Percentiles rank a stretch among this genome's conserved stretches.
These are phyloP conservation scores for Mantis religiosa DNA, from an alignment of 2,888 invertebrate species.

Conservation along the genomic window DNA sequence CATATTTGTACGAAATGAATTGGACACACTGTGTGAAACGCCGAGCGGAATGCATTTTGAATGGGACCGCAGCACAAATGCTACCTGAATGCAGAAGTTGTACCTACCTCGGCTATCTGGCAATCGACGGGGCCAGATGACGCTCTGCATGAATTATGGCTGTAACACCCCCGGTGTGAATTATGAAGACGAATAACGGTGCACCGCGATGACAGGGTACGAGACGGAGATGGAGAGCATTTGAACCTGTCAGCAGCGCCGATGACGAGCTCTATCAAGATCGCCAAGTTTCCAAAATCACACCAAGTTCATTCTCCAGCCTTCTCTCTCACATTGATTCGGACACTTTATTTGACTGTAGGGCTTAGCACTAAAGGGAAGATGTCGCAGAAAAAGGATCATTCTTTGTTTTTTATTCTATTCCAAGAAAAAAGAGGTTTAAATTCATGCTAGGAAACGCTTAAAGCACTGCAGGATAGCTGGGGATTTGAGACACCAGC, in stretches of 20 bases:
- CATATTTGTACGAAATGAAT: background rate
- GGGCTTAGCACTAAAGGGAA: background rate
- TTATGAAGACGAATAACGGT: background rate
- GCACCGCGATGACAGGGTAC: background rate
- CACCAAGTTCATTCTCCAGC: background rate
- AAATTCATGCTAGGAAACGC: too few relatives aligned
- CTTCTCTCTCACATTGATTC: background rate
- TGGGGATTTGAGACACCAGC: too few relatives aligned
- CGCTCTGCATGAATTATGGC: background rate
- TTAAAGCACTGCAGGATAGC: too few relatives aligned
- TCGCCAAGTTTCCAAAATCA: background rate
- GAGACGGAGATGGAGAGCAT: background rate
- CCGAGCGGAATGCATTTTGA: background rate
- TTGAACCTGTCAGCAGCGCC: background rate
- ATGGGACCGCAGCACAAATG: background rate
- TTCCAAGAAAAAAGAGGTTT: too few relatives aligned
- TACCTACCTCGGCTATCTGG: background rate
- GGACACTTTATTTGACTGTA: background rate
- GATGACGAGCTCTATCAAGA: background rate
- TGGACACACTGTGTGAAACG: background rate
- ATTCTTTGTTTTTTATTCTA: too few relatives aligned
- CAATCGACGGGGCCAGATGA: background rate
- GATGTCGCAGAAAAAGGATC: background rate
- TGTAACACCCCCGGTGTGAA: background rate
- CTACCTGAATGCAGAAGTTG: background rate